phyloP scores from a whole-genome alignment of 2,113 vertebrate species.

The Mesembrinibis cayennensis region DNA sequence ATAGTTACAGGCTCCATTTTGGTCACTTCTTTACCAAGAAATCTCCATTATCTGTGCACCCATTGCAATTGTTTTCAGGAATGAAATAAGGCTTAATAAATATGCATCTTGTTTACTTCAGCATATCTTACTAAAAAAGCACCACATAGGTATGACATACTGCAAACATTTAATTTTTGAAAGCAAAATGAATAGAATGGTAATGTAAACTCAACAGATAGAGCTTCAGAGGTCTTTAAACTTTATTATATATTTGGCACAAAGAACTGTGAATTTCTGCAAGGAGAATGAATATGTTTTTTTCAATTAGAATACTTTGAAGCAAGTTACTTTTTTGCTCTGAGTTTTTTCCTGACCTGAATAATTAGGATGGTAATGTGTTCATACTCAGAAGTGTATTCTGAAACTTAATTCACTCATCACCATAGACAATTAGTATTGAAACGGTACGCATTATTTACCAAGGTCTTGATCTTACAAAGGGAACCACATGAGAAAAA shows the following conservation, averaged over 20 bases:
- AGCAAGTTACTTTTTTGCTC: neutral
- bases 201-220: neutral
- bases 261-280: neutral
- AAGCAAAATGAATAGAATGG: neutral
- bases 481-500: neutral
- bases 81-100: neutral
- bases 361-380: conserved; percentile 31
- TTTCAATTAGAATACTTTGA: conserved; percentile 3
- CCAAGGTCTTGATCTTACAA: neutral
- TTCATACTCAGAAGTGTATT: neutral
- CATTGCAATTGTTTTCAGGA: neutral
- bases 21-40: neutral
- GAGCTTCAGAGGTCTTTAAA: neutral
- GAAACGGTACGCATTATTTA: neutral
- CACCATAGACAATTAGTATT: neutral
- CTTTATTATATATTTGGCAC: neutral
- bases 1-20: neutral
- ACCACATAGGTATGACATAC: neutral
- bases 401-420: neutral
- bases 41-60: neutral
- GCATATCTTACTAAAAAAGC: neutral
- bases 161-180: neutral
- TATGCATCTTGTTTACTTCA: neutral
- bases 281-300: neutral
- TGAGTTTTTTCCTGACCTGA: conserved; percentile 2